Evolutionary conservation across 2,797 vertebrate genomes (phyloP), one percentile per base, ranked within the genome.

Genomic region (Tenualosa ilisha): DNA sequence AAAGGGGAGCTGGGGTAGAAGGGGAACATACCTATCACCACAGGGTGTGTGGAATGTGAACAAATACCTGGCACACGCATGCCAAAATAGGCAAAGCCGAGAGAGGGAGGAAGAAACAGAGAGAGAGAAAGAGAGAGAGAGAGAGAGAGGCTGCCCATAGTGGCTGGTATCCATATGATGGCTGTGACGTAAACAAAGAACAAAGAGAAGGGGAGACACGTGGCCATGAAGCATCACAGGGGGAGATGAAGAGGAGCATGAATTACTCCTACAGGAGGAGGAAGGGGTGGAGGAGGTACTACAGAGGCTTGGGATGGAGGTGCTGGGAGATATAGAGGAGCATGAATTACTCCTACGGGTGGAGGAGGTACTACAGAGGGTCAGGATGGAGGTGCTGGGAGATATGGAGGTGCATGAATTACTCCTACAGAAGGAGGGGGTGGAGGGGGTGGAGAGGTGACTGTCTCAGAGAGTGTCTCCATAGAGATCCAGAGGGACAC

Each of bases 41-140:
- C 90, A 90, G 95, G 96, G 95, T 94, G 95, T 95, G 95, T 95
- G 95, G 95, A 96, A 96, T 96, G 95, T 95, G 91, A 93, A 95
- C 94, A 96, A 96, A 96, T 96, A 96, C 96, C 95, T 96, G 95
- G 92, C 95, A 95, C 92, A 86, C 91, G 92, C 92, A 93, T 94
- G 95, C 94, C 94, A 96, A 96, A 96, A 94, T 92, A 92, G 92
- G 89, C 86, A 90, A 88, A 75, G 81, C 86, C 87, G 88, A 90
- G 89, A 88, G 56, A 56, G 89, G 83, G 50, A 75, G 84, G 31
- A 81, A 88, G 82, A 84, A 87, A 88, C 87, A 54, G 0, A 84
- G 61, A 31, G 63, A 61, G 24, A 65, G 17, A 83, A 24, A 84
- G 82, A 88, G 43, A 85, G 82, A 88, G 61, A 89, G 84, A 84